These are phyloP conservation scores for Pseudomyrmex flavicornis DNA, from an alignment of 1,140 invertebrate genomes.

Conservation along the genomic window DNA sequence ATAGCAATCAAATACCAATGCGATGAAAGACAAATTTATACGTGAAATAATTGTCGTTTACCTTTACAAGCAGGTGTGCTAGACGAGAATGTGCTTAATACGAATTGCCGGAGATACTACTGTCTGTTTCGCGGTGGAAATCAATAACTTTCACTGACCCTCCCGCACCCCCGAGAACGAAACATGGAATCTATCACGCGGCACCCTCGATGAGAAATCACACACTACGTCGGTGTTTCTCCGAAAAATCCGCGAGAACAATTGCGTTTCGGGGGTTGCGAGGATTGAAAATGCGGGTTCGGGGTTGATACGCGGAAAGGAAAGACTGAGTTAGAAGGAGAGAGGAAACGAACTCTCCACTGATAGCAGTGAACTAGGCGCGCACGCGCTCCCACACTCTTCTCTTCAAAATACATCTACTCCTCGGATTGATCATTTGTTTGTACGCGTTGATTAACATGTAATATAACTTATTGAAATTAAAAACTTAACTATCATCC, in stretches of 20 bases:
- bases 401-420: slow-evolving; percentile 55
- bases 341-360: slow-evolving; percentile 54
- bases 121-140: slow-evolving; percentile 63
- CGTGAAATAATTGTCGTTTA: slow-evolving; percentile 47
- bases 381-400: slow-evolving; percentile 43
- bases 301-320: slow-evolving; percentile 62
- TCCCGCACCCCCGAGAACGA: slow-evolving; percentile 24
- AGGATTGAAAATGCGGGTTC: slow-evolving; percentile 9
- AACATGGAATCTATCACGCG: background rate
- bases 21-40: slow-evolving; percentile 9
- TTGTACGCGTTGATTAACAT: slow-evolving; percentile 3
- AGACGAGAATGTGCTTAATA: slow-evolving; percentile 10
- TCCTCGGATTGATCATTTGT: slow-evolving; percentile 58
- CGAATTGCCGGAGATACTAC: slow-evolving; percentile 24
- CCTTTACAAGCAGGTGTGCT: slow-evolving; percentile 42
- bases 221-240: background rate
- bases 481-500: no score
- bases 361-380: slow-evolving; percentile 61
- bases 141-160: slow-evolving; percentile 75
- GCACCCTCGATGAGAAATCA: background rate
- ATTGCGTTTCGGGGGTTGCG: background rate
- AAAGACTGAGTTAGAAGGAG: slow-evolving; percentile 33
- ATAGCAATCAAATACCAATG: no score
- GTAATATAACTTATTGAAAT: no score
- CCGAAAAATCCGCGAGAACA: background rate